phyloP scores from a whole-genome alignment of 2,888 invertebrate genomes.

The Zygothrica quintamaculata region DNA sequence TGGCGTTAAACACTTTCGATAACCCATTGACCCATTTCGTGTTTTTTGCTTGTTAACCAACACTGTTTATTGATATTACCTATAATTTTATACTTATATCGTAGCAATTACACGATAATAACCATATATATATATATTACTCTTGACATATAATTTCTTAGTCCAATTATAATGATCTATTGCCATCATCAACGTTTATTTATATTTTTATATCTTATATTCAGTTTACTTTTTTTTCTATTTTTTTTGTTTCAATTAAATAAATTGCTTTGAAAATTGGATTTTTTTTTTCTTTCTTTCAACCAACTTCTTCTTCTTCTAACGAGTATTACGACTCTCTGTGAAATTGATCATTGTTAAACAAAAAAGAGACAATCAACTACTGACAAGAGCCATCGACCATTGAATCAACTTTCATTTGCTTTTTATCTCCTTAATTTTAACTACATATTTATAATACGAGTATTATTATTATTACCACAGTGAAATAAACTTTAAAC shows the following conservation, averaged over 20 bases:
- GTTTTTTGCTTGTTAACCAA: slow-evolving; percentile 29
- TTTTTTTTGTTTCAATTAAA: slow-evolving; percentile 67
- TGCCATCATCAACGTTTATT: slow-evolving; percentile 38
- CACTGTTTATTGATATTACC: slow-evolving; percentile 30
- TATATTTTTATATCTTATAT: slow-evolving; percentile 4
- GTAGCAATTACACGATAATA: slow-evolving; percentile 42
- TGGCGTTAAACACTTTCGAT: slow-evolving; percentile 14
- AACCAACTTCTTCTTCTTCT: too few species aligned
- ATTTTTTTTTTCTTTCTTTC: slow-evolving; percentile 57
- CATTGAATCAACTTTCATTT: slow-evolving; percentile 62
- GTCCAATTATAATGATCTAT: slow-evolving; percentile 68
- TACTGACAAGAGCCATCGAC: slow-evolving; percentile 7
- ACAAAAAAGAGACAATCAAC: slow-evolving; percentile 1
- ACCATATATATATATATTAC: slow-evolving; percentile 7
- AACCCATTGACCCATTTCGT: neutral
- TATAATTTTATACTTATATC: slow-evolving; percentile 6
- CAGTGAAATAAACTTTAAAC: slow-evolving; percentile 32
- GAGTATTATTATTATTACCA: slow-evolving; percentile 58
- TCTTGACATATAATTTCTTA: slow-evolving; percentile 60
- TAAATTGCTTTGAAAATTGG: slow-evolving; percentile 74
- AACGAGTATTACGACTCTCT: slow-evolving; percentile 10
- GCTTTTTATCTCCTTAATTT: slow-evolving; percentile 66
- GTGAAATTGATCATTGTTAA: slow-evolving; percentile 5
- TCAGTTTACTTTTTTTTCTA: slow-evolving; percentile 21
- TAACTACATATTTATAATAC: slow-evolving; percentile 70